Conservation (phyloP, 2,113 vertebrate genomes). For the Eulemur rufifrons region DNA sequence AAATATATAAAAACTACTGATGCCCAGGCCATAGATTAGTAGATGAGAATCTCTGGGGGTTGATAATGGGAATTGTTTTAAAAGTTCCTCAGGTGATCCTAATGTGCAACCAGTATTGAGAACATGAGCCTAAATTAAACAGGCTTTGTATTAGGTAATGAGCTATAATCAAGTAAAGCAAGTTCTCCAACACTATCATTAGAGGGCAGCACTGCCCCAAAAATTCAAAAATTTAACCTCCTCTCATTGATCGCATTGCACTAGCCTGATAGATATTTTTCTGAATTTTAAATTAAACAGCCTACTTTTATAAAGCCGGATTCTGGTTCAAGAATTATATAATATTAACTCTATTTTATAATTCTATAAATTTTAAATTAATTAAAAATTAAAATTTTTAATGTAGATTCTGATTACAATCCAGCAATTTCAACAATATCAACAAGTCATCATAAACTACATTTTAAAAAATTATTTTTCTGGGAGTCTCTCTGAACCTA, state of each 20-base stretch:
- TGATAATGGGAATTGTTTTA: background rate
- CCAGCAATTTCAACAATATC: background rate
- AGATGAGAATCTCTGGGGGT: background rate
- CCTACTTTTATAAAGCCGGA: background rate
- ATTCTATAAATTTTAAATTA: constrained; percentile 12
- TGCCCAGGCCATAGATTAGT: background rate
- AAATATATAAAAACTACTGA: background rate
- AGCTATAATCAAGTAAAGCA: background rate
- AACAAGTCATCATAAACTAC: background rate
- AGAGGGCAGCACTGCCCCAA: constrained; percentile 69
- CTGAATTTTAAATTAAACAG: constrained; percentile 17
- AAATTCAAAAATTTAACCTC: background rate
- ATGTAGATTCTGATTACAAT: background rate
- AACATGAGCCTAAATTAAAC: background rate
- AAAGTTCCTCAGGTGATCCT: background rate
- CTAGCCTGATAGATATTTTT: background rate
- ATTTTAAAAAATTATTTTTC: background rate
- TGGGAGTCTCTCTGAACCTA: too few relatives aligned
- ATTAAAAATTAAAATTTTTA: background rate
- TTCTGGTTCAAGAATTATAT: background rate
- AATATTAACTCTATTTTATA: background rate
- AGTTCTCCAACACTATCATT: constrained; percentile 9
- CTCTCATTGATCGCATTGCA: background rate
- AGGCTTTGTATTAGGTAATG: background rate
- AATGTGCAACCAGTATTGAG: background rate